phyloP scores from a whole-genome alignment of 2,888 invertebrate genomes.

The Dromius quadrimaculatus region DNA sequence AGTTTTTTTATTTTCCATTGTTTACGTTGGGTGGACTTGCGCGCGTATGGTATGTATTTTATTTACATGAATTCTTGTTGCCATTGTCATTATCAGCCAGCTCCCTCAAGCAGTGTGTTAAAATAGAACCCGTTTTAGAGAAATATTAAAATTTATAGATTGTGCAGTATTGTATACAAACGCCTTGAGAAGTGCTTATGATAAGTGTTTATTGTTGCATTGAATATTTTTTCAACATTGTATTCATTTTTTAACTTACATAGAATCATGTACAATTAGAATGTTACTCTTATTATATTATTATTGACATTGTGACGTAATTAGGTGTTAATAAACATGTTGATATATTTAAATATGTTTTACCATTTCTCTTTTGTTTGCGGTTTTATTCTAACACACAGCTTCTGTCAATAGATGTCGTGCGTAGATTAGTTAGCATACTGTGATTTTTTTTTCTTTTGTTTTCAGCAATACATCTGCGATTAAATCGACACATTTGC shows the following conservation, averaged over 20 bases:
- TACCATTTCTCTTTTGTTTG: not conserved
- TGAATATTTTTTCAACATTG: not conserved
- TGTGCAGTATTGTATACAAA: slow-evolving; percentile 33
- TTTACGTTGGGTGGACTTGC: slow-evolving; percentile 67
- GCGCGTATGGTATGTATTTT: slow-evolving; percentile 68
- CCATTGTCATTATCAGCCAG: slow-evolving; percentile 60
- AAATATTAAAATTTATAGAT: slow-evolving; percentile 61
- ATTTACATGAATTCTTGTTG: slow-evolving; percentile 42
- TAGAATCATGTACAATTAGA: slow-evolving; percentile 4
- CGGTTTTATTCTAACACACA: slow-evolving; percentile 47
- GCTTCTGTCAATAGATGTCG: slow-evolving; percentile 46
- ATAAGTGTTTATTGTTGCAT: slow-evolving; percentile 30
- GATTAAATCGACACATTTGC: slow-evolving; percentile 48
- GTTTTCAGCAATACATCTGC: slow-evolving; percentile 46
- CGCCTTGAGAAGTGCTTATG: slow-evolving; percentile 44
- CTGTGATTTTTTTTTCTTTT: slow-evolving; percentile 33
- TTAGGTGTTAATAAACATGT: slow-evolving; percentile 27
- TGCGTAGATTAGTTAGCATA: too few species aligned
- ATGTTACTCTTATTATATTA: slow-evolving; percentile 22
- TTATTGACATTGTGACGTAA: slow-evolving; percentile 28
- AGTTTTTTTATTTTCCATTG: slow-evolving; percentile 67
- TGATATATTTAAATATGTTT: slow-evolving; percentile 2
- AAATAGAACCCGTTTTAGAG: slow-evolving; percentile 65
- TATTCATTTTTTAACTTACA: too few species aligned
- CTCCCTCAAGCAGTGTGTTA: slow-evolving; percentile 64